These are phyloP conservation scores for Chromis chromis DNA, from an alignment of 2,797 vertebrate species.

Conservation along the genomic window DNA sequence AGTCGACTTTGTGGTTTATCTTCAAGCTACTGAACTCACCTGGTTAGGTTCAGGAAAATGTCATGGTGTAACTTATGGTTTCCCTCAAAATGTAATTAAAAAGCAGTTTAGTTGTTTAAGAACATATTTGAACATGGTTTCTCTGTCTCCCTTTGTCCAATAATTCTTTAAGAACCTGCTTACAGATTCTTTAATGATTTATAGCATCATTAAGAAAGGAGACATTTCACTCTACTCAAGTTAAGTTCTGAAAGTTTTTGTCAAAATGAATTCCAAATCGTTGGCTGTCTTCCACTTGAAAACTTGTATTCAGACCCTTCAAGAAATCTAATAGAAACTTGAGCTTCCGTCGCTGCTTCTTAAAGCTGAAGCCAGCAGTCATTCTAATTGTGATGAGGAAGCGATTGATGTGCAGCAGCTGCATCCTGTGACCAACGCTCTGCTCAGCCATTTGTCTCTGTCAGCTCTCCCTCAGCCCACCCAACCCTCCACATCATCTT, in stretches of 20 bases:
- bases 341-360: constrained; percentile 52
- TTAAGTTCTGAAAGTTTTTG: constrained; percentile 45
- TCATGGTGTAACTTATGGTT: no score
- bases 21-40: no score
- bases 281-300: constrained; percentile 21
- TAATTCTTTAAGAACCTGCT: background rate
- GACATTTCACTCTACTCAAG: background rate
- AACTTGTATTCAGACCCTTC: constrained; percentile 41
- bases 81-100: no score
- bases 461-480: constrained; percentile 70
- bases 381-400: constrained; percentile 81
- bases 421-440: constrained; percentile 81
- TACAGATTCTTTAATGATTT: background rate
- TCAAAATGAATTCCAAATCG: background rate
- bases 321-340: constrained; percentile 50
- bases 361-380: constrained; percentile 65
- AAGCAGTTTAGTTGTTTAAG: no score
- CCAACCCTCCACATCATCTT: constrained; percentile 63
- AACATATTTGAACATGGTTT: no score
- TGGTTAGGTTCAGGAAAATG: no score
- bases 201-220: background rate
- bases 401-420: constrained; percentile 84
- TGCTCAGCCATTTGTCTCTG: constrained; percentile 82
- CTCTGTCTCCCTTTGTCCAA: no score
- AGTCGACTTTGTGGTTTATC: no score